Evolutionary conservation across 2,113 vertebrate species (phyloP).

Genomic region (Grallaria varia): DNA sequence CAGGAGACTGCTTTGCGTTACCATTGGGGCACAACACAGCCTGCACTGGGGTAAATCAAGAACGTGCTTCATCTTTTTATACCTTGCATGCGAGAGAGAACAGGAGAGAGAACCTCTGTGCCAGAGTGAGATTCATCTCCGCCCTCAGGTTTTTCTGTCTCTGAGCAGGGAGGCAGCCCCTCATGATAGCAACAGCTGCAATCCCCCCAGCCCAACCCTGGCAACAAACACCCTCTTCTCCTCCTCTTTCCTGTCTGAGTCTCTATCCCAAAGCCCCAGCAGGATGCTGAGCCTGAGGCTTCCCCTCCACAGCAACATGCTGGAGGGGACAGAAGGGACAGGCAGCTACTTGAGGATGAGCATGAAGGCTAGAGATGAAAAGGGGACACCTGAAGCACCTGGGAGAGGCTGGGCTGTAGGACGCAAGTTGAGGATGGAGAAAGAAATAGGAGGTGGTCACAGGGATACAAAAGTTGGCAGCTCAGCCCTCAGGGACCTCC

Average conservation of each 20-base stretch:
- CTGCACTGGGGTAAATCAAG: neutral
- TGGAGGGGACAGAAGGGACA: neutral
- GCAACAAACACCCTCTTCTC: neutral
- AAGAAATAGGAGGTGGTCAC: neutral
- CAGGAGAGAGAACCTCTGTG: neutral
- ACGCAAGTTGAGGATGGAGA: neutral
- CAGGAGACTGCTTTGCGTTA: neutral
- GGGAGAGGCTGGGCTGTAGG: neutral
- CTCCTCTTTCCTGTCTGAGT: neutral
- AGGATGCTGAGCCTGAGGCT: neutral
- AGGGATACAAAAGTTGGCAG: neutral
- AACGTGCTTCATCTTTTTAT: neutral
- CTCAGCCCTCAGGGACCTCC: neutral
- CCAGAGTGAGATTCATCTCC: neutral
- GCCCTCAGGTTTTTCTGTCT: neutral
- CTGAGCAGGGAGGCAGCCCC: neutral
- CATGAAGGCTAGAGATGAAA: neutral
- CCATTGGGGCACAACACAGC: neutral
- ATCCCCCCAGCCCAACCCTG: conserved; percentile 3
- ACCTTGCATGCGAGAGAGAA: neutral
- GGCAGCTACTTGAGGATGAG: neutral
- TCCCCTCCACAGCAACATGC: neutral
- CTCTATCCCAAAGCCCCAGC: neutral
- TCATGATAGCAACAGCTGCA: neutral
- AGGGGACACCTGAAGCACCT: neutral